A percentile compares a stretch with the other conserved stretches of the same genome.
Evolutionary conservation across 2,888 invertebrate genomes (phyloP).

Genomic region (Lepeophtheirus nordmannii): DNA sequence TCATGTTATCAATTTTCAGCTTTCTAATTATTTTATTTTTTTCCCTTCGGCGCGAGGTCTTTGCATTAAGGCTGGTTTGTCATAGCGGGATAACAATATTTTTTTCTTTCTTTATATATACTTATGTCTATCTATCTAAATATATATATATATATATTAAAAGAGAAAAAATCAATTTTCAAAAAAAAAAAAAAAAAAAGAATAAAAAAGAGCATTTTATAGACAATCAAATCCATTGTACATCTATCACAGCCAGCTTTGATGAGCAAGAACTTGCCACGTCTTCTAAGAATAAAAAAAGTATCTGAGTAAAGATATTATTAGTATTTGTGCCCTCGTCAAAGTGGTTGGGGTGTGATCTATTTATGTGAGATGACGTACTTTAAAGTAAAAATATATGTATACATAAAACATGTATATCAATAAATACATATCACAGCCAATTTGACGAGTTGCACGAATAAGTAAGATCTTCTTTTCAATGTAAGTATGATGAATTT

Average conservation of each 20-base stretch:
- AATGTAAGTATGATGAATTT: no score
- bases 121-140: no score
- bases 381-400: no score
- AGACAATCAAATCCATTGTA: no score
- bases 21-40: neutral
- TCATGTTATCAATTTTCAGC: neutral
- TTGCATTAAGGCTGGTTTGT: conserved; percentile 64
- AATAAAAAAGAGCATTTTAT: no score
- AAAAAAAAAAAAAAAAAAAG: no score
- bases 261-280: conserved; percentile 37
- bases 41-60: neutral
- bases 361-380: conserved; percentile 53
- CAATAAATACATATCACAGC: conserved; percentile 62
- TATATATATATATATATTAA: no score
- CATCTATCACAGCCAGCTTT: conserved; percentile 93
- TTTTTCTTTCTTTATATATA: conserved; percentile 26
- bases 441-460: conserved; percentile 49
- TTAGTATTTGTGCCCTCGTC: conserved; percentile 26
- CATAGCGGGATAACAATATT: conserved; percentile 43
- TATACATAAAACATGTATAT: conserved; percentile 47
- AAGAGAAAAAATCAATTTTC: no score
- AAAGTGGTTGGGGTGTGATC: conserved; percentile 27
- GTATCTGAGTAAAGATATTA: neutral
- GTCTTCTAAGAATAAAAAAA: neutral
- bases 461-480: neutral